Evolutionary conservation across 2,888 invertebrate genomes (phyloP).

Genomic region (Sinotaia quadrata): DNA sequence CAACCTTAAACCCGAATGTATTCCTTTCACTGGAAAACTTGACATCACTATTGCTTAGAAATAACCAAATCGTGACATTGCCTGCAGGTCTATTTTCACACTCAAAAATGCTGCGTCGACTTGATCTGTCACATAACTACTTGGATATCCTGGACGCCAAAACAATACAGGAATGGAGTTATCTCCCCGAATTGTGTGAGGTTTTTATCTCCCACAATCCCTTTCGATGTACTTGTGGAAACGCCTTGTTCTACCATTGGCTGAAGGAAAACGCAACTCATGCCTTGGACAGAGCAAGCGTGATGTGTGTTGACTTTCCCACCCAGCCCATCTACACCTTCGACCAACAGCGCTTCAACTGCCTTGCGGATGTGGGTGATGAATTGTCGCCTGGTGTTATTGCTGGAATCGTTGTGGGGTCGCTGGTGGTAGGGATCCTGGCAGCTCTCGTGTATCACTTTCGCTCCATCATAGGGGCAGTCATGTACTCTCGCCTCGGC

Average conservation of each 20-base stretch:
- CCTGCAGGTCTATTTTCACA: background rate
- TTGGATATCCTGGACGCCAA: background rate
- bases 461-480: constrained; percentile 15
- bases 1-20: background rate
- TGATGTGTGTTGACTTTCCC: background rate
- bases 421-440: constrained; percentile 1
- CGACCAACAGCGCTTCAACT: background rate
- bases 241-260: constrained; percentile 19
- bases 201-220: constrained; percentile 19
- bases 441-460: constrained; percentile 4
- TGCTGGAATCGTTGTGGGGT: constrained; percentile 3
- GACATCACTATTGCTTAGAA: constrained; percentile 13
- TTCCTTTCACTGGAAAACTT: constrained; percentile 11
- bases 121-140: constrained; percentile 22
- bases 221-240: constrained; percentile 27
- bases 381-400: background rate
- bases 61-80: constrained; percentile 20
- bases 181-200: background rate
- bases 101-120: background rate
- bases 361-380: background rate
- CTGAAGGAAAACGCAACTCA: constrained; percentile 10
- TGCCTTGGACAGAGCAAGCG: constrained; percentile 1
- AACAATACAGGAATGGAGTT: background rate
- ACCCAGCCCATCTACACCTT: background rate
- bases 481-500: constrained; percentile 16